Evolutionary conservation across 2,888 invertebrate genomes (phyloP).

Genomic region (Leptopilina drosophilae): DNA sequence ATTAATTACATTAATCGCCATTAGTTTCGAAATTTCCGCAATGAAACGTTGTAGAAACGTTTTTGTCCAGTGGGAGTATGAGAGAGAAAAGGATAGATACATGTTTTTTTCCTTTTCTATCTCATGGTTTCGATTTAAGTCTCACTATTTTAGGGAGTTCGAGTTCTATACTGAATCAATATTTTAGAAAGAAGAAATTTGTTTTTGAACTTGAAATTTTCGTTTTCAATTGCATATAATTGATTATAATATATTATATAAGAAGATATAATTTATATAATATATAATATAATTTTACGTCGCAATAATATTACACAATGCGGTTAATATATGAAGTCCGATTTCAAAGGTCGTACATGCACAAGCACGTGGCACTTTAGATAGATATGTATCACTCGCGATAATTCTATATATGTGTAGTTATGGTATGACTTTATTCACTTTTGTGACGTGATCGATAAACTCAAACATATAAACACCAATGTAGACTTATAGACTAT

Average conservation of each 20-base stretch:
- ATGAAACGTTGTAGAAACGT: no score
- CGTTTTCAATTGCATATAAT: background rate
- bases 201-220: background rate
- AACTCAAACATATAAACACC: slow-evolving; percentile 7
- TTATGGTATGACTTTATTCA: background rate
- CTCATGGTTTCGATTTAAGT: no score
- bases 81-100: no score
- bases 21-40: no score
- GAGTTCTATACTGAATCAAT: no score
- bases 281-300: background rate
- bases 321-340: background rate
- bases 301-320: background rate
- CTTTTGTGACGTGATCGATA: slow-evolving; percentile 22
- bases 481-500: background rate
- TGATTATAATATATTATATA: no score
- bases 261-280: no score
- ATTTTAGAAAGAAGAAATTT: background rate
- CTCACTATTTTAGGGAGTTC: no score
- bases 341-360: slow-evolving; percentile 3
- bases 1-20: no score
- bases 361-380: background rate
- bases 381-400: background rate
- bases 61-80: no score
- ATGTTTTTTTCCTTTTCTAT: no score
- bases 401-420: background rate